These are phyloP conservation scores for Drosophila kikkawai DNA, from an alignment of 1,140 invertebrate genomes.

Conservation along the genomic window DNA sequence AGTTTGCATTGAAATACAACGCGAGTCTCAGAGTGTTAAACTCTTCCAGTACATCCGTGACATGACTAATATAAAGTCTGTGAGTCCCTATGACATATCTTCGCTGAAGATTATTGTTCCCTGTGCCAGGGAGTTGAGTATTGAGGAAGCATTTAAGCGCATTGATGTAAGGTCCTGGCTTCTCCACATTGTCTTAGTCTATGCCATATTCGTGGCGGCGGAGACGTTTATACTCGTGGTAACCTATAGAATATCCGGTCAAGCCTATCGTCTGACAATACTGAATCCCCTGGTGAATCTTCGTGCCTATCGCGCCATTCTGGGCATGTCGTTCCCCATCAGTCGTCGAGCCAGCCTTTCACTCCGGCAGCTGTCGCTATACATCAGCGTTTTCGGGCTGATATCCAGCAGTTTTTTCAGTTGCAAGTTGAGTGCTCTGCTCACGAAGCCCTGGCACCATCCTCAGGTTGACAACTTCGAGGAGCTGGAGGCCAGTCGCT, in stretches of 20 bases:
- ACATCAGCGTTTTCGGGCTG: slow-evolving; percentile 49
- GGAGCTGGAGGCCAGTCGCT: slow-evolving; percentile 30
- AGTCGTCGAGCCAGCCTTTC: neutral
- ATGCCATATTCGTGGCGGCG: slow-evolving; percentile 24
- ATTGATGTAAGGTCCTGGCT: slow-evolving; percentile 6
- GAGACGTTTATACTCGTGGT: slow-evolving; percentile 18
- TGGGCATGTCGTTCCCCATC: slow-evolving; percentile 32
- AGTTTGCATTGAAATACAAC: neutral
- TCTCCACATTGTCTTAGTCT: slow-evolving; percentile 7
- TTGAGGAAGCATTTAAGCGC: slow-evolving; percentile 26
- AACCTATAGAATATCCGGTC: neutral
- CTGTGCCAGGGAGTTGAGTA: slow-evolving; percentile 9
- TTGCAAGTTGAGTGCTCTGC: slow-evolving; percentile 51
- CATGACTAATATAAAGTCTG: neutral
- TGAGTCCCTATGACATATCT: neutral
- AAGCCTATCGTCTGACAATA: neutral
- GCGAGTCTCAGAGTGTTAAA: neutral
- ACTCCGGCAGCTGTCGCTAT: slow-evolving; percentile 28
- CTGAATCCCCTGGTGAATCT: slow-evolving; percentile 32
- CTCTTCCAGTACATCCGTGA: neutral
- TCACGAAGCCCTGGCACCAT: slow-evolving; percentile 18
- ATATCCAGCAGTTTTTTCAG: slow-evolving; percentile 36
- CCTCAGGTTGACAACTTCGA: slow-evolving; percentile 20
- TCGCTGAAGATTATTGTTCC: slow-evolving; percentile 35
- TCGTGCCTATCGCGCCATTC: slow-evolving; percentile 17